phyloP scores from a whole-genome alignment of 2,888 invertebrate genomes.

The Heliconius erato region DNA sequence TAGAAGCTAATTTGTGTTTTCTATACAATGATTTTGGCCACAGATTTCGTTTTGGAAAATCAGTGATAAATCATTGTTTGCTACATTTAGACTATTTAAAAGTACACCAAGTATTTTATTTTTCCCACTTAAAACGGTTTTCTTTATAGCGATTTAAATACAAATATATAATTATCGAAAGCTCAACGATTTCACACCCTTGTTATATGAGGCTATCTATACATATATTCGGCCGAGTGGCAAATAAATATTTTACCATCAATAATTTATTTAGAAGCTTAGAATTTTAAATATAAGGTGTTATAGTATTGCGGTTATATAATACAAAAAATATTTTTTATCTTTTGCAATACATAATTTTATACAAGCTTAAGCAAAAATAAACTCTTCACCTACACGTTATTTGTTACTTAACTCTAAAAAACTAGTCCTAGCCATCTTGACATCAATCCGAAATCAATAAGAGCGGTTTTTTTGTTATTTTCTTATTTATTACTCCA shows the following conservation, averaged over 20 bases:
- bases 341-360: constrained; percentile 80
- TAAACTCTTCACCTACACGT: constrained; percentile 77
- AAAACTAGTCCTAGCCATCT: constrained; percentile 57
- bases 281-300: constrained; percentile 58
- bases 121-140: constrained; percentile 8
- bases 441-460: constrained; percentile 60
- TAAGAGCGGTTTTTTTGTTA: constrained; percentile 49
- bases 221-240: constrained; percentile 48
- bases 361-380: constrained; percentile 85
- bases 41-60: neutral
- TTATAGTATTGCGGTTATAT: constrained; percentile 68
- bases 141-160: constrained; percentile 56
- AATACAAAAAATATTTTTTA: constrained; percentile 79
- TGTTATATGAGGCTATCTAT: constrained; percentile 72
- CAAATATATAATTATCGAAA: constrained; percentile 76
- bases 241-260: constrained; percentile 57
- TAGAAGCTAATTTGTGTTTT: constrained; percentile 81
- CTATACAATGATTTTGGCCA: constrained; percentile 60
- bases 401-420: constrained; percentile 49
- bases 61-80: constrained; percentile 58
- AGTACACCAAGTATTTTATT: constrained; percentile 70
- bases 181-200: constrained; percentile 82
- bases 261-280: constrained; percentile 70
- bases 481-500: neutral
- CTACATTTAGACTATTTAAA: constrained; percentile 61